These are phyloP conservation scores for Chesias legatella DNA, from an alignment of 2,888 invertebrate species.

Conservation along the genomic window DNA sequence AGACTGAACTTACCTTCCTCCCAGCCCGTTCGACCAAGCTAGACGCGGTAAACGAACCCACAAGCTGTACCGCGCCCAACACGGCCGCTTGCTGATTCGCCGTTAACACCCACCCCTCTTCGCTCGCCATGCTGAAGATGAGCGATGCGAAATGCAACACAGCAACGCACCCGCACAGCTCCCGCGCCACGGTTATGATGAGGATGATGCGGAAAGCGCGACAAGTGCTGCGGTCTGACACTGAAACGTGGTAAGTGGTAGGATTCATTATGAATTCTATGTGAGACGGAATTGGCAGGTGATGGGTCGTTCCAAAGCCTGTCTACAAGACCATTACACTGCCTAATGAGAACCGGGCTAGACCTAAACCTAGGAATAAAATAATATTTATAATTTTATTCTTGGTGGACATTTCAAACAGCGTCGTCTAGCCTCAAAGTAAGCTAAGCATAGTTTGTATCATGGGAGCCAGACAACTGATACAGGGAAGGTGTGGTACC, in stretches of 20 bases:
- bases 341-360: too few relatives aligned
- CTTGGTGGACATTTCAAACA: too few relatives aligned
- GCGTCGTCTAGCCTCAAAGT: too few relatives aligned
- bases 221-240: slow-evolving; percentile 60
- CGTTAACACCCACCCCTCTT: slow-evolving; percentile 49
- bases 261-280: too few relatives aligned
- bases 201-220: slow-evolving; percentile 79
- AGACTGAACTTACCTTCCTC: slow-evolving; percentile 50
- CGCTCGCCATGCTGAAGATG: slow-evolving; percentile 65
- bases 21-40: slow-evolving; percentile 65
- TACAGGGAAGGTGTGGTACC: too few relatives aligned
- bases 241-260: slow-evolving; percentile 31
- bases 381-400: too few relatives aligned
- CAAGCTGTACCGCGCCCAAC: slow-evolving; percentile 59
- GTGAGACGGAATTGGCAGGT: too few relatives aligned
- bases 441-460: too few relatives aligned
- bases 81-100: slow-evolving; percentile 68
- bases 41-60: slow-evolving; percentile 67
- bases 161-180: slow-evolving; percentile 70
- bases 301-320: too few relatives aligned
- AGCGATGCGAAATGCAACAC: slow-evolving; percentile 70
- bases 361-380: too few relatives aligned
- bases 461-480: too few relatives aligned
- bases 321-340: too few relatives aligned
- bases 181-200: slow-evolving; percentile 63